Evolutionary conservation across 1,140 invertebrate genomes (phyloP).

Genomic region (Drosophila pseudoananassae): DNA sequence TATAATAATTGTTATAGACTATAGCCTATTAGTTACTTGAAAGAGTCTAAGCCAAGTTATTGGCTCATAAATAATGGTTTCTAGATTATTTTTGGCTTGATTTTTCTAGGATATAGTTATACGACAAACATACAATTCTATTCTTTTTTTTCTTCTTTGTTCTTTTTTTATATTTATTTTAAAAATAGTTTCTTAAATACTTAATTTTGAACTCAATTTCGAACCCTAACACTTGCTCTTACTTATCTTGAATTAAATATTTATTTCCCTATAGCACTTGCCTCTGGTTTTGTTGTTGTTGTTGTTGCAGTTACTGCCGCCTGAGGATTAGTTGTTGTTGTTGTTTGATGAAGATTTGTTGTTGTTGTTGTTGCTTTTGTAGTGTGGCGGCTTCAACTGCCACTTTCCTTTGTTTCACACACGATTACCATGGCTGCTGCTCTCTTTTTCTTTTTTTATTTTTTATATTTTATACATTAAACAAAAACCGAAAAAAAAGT

Average conservation of each 20-base stretch:
- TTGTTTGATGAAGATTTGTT: conserved; percentile 17
- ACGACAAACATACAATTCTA: too few species aligned
- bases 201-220: too few species aligned
- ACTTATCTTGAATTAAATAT: background rate
- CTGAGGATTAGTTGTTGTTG: conserved; percentile 18
- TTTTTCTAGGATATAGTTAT: too few species aligned
- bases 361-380: conserved; percentile 18
- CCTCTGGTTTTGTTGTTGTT: conserved; percentile 54
- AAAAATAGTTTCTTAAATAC: too few species aligned
- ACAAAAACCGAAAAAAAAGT: conserved; percentile 26
- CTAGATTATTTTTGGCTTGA: too few species aligned
- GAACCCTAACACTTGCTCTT: too few species aligned
- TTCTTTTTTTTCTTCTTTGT: too few species aligned
- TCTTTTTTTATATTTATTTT: too few species aligned
- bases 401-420: conserved; percentile 79
- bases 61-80: too few species aligned
- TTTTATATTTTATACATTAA: conserved; percentile 23
- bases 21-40: too few species aligned
- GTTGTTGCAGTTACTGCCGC: conserved; percentile 14
- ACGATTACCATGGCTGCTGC: conserved; percentile 49
- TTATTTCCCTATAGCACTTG: conserved; percentile 42
- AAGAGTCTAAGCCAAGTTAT: too few species aligned
- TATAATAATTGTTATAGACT: too few species aligned
- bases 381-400: conserved; percentile 53
- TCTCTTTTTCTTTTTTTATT: conserved; percentile 6